Evolutionary conservation across 1,140 invertebrate species (phyloP).

Genomic region (Apis dorsata): DNA sequence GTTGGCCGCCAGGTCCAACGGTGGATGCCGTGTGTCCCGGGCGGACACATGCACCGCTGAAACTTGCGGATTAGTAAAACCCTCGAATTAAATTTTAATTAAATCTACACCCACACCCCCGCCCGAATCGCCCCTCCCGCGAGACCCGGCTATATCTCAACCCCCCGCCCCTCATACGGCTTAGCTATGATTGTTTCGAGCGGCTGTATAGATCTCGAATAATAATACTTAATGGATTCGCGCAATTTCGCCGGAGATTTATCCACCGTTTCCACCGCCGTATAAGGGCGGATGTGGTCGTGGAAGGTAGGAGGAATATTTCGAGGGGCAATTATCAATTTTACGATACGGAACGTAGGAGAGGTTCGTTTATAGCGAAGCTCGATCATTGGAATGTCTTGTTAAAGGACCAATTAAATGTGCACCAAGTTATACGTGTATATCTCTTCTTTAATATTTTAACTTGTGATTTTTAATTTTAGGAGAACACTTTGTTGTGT

Average conservation of each 20-base stretch:
- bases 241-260: conserved; percentile 31
- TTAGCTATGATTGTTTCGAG: conserved; percentile 51
- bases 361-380: no score
- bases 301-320: no score
- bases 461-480: no score
- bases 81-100: conserved; percentile 76
- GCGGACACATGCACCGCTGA: conserved; percentile 55
- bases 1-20: conserved; percentile 8
- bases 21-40: conserved; percentile 10
- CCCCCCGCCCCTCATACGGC: neutral
- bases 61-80: conserved; percentile 74
- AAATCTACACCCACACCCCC: conserved; percentile 60
- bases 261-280: no score
- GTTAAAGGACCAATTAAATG: no score
- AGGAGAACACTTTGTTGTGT: no score
- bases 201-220: conserved; percentile 34
- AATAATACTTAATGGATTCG: conserved; percentile 20
- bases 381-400: no score
- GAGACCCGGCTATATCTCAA: neutral
- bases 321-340: no score
- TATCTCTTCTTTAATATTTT: no score
- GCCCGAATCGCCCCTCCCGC: neutral
- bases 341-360: no score
- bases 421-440: no score
- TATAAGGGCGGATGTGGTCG: neutral